These are phyloP conservation scores for Leptinotarsa rubiginosa DNA, from an alignment of 2,888 invertebrate species.

Conservation along the genomic window DNA sequence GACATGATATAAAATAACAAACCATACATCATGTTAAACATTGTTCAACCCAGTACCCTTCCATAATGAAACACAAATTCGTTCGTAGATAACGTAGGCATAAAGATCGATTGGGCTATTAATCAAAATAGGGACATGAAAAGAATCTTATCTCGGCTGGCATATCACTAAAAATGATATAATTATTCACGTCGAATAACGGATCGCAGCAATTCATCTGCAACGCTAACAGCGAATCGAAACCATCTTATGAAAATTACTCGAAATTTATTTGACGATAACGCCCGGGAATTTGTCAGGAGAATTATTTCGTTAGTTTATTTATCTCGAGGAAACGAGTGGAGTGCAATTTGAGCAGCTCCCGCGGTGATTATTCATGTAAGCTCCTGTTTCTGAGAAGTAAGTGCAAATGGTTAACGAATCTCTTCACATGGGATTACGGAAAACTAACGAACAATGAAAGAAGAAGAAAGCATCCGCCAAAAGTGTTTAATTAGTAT, in stretches of 20 bases:
- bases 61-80: slow-evolving; percentile 44
- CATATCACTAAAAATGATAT: slow-evolving; percentile 51
- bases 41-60: slow-evolving; percentile 30
- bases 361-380: not conserved
- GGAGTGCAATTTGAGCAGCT: not conserved
- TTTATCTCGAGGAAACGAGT: not conserved
- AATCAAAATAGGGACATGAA: slow-evolving; percentile 48
- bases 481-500: too few species aligned
- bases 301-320: slow-evolving; percentile 19
- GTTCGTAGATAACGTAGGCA: slow-evolving; percentile 36
- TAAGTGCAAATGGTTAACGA: too few species aligned
- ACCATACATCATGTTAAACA: slow-evolving; percentile 24
- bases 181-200: slow-evolving; percentile 49
- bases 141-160: slow-evolving; percentile 47
- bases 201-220: slow-evolving; percentile 51
- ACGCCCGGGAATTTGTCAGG: slow-evolving; percentile 32
- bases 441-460: too few species aligned
- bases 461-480: too few species aligned
- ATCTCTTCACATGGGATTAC: too few species aligned
- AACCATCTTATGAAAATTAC: slow-evolving; percentile 53
- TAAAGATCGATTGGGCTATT: slow-evolving; percentile 47
- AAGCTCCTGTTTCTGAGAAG: not conserved
- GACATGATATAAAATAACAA: slow-evolving; percentile 13
- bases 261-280: slow-evolving; percentile 51
- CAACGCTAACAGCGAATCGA: slow-evolving; percentile 52